Evolutionary conservation across 2,797 vertebrate species (phyloP), one percentile per base, ranked within the genome.

Genomic region (Dromococcyx pavoninus): DNA sequence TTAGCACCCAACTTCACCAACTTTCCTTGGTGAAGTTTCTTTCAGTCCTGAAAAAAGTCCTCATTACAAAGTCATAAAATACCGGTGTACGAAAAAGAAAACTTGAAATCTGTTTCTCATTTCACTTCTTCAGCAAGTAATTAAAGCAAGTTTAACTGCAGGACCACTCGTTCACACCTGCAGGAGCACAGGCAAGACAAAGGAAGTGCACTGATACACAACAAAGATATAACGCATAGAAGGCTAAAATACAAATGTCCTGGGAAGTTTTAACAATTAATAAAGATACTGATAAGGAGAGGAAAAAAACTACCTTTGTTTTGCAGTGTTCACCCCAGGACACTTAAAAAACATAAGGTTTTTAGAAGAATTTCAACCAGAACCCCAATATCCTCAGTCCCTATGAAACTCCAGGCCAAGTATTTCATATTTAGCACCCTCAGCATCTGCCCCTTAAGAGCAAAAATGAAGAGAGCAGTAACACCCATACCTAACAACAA

Each of bases 401-500:
- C 32, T 30, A 61, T 65, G n/a, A 70, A 65, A 88, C 60, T 8
- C 43, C 7, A 32, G 21, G 22, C 5, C 39, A 37, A 5, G 5
- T 25, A 85, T 85, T 84, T 85, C 19, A 5, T 4, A 46, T n/a
- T 30, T 37, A 64, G 18, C 10, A 30, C 18, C 37, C 27, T 67
- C 56, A 91, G 37, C 46, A 48, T 23, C 72, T 41, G 28, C 44
- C 87, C 57, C 32, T 51, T 5, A 69, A 65, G 11, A 30, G 16
- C 18, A 39, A 9, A 0, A 0, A 30, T 0, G 0, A 78, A 6
- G 11, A 17, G 2, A 61, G 39, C 22, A 50, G 5, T 11, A 82
- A 5, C 66, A 76, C n/a, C 30, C 3, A 1, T 24, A 66, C 46
- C 58, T 84, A 35, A 27, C 30, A 44, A 7, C 30, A 7, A 0